Evolutionary conservation across 2,113 vertebrate genomes (phyloP), one percentile per base, ranked within the genome.

Genomic region (Hippocampus barbouri): DNA sequence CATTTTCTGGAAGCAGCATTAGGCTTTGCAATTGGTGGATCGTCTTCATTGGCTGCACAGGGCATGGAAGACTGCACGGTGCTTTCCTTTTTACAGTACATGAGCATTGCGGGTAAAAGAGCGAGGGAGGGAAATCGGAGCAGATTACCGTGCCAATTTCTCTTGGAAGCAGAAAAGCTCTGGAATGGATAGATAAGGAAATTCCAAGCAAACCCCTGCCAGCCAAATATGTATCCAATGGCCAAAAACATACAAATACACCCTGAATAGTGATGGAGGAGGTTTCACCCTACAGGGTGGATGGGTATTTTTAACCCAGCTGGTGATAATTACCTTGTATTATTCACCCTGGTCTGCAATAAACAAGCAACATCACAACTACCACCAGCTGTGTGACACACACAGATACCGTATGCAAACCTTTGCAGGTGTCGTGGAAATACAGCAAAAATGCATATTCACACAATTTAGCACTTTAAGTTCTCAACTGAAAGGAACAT

Each of bases 121-220:
- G 85, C 68, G 85, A 89, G 87, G 82, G 86, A 87, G 85, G 81
- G 88, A 88, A 89, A 89, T 89, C 78, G 71, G 83, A 92, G 89
- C 83, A 92, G 91, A 93, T 93, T 92, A 92, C 81, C 72, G 81
- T 89, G 89, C 87, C 90, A 91, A 89, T 92, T 92, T 89, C 90
- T 89, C 85, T 89, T 86, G 85, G 86, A 85, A 87, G 90, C 86
- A 86, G 85, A 89, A 82, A 85, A 85, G 89, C 89, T 92, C 91
- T 93, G 91, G 86, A 89, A 89, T 83, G 82, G 90, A 86, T 76
- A 93, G 92, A 93, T 93, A 93, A 93, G 91, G 80, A 89, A 82
- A 91, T 90, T 88, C 87, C 88, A 88, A 90, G 90, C 84, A 89
- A 88, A 89, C 78, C 47, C 74, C 87, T 91, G 86, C 88, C 89